Conservation (phyloP, 2,888 invertebrate genomes). For the Timema cristinae region DNA sequence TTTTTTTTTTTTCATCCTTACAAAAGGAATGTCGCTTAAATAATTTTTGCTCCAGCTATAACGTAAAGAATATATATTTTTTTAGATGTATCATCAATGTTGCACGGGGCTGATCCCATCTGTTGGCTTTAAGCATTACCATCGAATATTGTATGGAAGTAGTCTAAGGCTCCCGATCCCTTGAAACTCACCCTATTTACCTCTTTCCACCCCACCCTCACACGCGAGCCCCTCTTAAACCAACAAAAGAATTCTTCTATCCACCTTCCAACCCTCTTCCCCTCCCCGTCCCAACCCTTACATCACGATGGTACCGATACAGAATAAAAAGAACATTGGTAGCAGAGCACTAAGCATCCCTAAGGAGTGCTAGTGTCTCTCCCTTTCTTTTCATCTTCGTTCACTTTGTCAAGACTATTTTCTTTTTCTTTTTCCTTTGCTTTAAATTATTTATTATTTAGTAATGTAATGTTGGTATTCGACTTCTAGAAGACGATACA, state of each 20-base stretch:
- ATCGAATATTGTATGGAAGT: slow-evolving; percentile 9
- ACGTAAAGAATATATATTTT: background rate
- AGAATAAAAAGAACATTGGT: slow-evolving; percentile 8
- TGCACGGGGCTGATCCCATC: slow-evolving; percentile 13
- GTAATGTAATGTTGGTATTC: too few relatives aligned
- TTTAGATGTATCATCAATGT: slow-evolving; percentile 8
- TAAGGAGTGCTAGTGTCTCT: background rate
- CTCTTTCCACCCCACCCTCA: too few relatives aligned
- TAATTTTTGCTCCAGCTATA: too few relatives aligned
- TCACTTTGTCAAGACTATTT: too few relatives aligned
- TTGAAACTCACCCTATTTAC: too few relatives aligned
- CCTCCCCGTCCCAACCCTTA: background rate
- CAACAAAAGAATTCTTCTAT: slow-evolving; percentile 4
- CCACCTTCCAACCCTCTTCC: too few relatives aligned
- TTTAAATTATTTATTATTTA: too few relatives aligned
- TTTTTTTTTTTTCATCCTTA: too few relatives aligned
- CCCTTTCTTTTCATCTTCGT: too few relatives aligned
- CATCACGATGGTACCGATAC: slow-evolving; percentile 17
- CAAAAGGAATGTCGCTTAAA: too few relatives aligned
- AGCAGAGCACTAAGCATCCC: background rate
- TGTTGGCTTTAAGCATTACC: slow-evolving; percentile 14
- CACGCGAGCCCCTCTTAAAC: background rate
- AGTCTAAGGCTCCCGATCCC: background rate
- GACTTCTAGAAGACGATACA: too few relatives aligned
- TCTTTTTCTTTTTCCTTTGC: too few relatives aligned